Evolutionary conservation across 1,140 invertebrate species (phyloP).

Genomic region (Ips typographus): DNA sequence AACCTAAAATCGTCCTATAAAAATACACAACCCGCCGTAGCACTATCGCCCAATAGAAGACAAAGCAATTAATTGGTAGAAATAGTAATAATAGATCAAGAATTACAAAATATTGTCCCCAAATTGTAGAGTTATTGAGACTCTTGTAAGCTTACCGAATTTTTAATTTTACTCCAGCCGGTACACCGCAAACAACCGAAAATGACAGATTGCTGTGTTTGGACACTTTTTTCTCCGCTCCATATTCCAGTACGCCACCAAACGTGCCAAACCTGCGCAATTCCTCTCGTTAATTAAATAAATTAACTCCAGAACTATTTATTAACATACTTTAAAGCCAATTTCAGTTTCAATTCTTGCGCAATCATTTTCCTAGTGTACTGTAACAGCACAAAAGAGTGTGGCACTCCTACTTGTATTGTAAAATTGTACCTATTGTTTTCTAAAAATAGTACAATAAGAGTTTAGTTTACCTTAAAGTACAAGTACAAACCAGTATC

Average conservation of each 20-base stretch:
- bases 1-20: constrained; percentile 62
- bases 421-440: constrained; percentile 62
- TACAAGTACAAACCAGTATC: constrained; percentile 61
- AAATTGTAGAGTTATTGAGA: too few species aligned
- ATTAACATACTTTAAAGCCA: constrained; percentile 72
- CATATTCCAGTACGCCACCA: constrained; percentile 85
- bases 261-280: constrained; percentile 76
- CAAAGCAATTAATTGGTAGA: too few species aligned
- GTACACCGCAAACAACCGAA: constrained; percentile 78
- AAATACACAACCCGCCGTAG: not conserved
- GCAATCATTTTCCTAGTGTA: constrained; percentile 77
- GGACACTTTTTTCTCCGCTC: constrained; percentile 89
- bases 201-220: constrained; percentile 87
- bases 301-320: not conserved
- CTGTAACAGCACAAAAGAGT: constrained; percentile 73
- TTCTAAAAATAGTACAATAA: constrained; percentile 43
- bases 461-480: not conserved
- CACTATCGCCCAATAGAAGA: too few species aligned
- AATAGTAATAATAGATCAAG: too few species aligned
- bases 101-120: too few species aligned
- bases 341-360: constrained; percentile 73
- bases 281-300: too few species aligned
- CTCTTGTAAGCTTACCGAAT: constrained; percentile 66
- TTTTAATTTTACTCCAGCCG: constrained; percentile 84
- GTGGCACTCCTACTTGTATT: constrained; percentile 78